Percentiles rank a stretch among this genome's conserved stretches.
Conservation (phyloP, 2,113 vertebrate genomes). For the Leucoraja erinaceus region DNA sequence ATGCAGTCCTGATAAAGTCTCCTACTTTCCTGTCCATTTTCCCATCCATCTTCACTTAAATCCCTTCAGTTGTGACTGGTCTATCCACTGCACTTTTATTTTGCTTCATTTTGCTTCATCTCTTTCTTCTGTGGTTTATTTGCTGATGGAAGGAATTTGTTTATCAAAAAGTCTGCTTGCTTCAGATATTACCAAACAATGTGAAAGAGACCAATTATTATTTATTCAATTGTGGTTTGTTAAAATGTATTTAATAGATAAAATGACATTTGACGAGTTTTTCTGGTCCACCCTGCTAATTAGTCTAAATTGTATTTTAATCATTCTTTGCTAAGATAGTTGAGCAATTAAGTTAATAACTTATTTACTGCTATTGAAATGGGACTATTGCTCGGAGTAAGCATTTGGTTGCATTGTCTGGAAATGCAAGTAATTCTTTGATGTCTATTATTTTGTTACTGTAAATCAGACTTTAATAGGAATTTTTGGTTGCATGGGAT, state of each 20-base stretch:
- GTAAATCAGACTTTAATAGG: background rate
- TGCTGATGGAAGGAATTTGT: background rate
- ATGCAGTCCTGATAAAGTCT: background rate
- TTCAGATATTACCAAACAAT: background rate
- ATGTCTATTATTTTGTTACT: background rate
- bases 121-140: background rate
- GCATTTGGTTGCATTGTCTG: background rate
- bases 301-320: background rate
- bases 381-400: background rate
- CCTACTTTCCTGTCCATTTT: background rate
- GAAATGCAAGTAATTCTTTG: background rate
- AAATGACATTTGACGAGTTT: background rate
- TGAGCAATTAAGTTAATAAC: background rate
- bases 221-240: slow-evolving; percentile 8
- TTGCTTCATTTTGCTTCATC: background rate
- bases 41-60: background rate
- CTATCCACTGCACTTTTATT: background rate
- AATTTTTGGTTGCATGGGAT: background rate
- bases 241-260: slow-evolving; percentile 3
- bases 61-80: background rate
- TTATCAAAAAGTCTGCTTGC: no score
- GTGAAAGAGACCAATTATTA: slow-evolving; percentile 2
- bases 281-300: slow-evolving; percentile 2
- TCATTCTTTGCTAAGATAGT: background rate
- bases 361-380: background rate